Conservation (phyloP, 2,888 invertebrate species). For the Heteropelma amictum region DNA sequence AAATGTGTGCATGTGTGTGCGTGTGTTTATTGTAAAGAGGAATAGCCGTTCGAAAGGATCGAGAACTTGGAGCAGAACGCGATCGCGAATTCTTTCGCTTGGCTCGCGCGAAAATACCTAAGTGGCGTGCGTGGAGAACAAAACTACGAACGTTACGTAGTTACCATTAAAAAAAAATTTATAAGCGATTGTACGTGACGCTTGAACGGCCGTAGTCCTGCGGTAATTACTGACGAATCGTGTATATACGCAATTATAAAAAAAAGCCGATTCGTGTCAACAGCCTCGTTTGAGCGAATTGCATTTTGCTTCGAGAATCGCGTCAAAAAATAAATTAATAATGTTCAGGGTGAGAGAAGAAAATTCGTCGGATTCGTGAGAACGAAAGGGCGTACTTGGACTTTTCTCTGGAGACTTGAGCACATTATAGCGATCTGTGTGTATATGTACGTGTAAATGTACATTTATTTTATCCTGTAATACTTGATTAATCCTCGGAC, state of each 20-base stretch:
- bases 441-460: background rate
- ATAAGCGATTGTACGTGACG: constrained; percentile 65
- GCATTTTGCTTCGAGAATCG: constrained; percentile 17
- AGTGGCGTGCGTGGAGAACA: constrained; percentile 20
- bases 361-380: constrained; percentile 24
- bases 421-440: background rate
- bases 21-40: background rate
- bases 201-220: constrained; percentile 29
- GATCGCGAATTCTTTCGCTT: constrained; percentile 3
- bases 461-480: background rate
- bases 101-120: background rate
- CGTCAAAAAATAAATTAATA: background rate
- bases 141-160: constrained; percentile 62
- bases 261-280: background rate
- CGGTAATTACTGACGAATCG: constrained; percentile 55
- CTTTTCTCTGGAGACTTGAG: constrained; percentile 22
- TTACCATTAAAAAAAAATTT: constrained; percentile 67
- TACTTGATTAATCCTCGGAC: constrained; percentile 36
- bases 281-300: background rate
- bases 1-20: background rate
- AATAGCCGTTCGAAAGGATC: constrained; percentile 16
- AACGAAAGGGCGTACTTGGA: constrained; percentile 16
- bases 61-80: constrained; percentile 45
- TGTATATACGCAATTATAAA: background rate
- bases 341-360: background rate